Conservation (phyloP, 2,888 invertebrate genomes). For the Merodon equestris region DNA sequence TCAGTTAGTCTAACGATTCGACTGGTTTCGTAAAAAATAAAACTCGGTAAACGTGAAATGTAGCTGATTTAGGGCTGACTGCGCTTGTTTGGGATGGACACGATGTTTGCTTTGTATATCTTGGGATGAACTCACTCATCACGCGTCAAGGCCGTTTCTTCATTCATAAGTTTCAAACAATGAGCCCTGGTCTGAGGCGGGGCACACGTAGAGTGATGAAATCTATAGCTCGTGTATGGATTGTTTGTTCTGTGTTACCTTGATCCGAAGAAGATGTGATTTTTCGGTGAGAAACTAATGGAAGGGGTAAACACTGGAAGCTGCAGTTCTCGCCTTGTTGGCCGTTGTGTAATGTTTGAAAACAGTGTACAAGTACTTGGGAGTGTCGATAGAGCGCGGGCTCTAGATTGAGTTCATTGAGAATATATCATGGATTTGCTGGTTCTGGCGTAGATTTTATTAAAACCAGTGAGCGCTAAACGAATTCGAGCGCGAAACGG, state of each 20-base stretch:
- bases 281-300: not conserved
- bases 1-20: slow-evolving; percentile 1
- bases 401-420: too few relatives aligned
- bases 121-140: slow-evolving; percentile 13
- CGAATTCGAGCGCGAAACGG: too few relatives aligned
- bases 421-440: too few relatives aligned
- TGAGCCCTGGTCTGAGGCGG: not conserved
- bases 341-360: not conserved
- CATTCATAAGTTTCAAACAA: slow-evolving; percentile 24
- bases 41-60: not conserved
- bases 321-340: slow-evolving; percentile 35
- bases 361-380: too few relatives aligned
- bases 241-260: not conserved
- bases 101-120: not conserved
- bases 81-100: not conserved
- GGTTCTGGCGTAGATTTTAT: too few relatives aligned
- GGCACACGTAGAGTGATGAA: not conserved
- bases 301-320: not conserved
- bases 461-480: too few relatives aligned
- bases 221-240: not conserved
- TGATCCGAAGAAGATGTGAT: not conserved
- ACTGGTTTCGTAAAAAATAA: not conserved
- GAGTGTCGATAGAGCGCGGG: too few relatives aligned
- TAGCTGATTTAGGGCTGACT: not conserved
- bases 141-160: slow-evolving; percentile 13